Base-by-base conservation (phyloP, 2,797 vertebrate genomes). In the Acipenser transmontanus region DNA sequence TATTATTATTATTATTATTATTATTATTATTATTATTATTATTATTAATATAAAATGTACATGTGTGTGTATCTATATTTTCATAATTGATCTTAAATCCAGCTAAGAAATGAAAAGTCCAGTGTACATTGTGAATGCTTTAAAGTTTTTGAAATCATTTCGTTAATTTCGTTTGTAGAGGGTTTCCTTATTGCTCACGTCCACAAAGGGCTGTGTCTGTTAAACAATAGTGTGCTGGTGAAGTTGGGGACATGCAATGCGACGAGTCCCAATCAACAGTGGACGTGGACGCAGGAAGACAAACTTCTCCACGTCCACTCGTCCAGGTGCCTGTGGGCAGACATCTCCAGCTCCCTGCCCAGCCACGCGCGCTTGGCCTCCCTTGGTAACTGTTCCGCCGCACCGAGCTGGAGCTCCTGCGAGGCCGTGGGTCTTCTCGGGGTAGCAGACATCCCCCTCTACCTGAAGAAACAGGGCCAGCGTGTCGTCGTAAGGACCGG, bases 371-470 rank as follows among this genome's bases (percentile, higher is more conserved):
- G 82, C 3, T 72, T 87, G 20, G 82, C 79, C 60, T 70, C 82
- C 49, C 10, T 85, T 0, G 2, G 66, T 0, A 50, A 71, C 48
- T 95, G 94, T 75, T 60, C 72, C 11, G 69, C 72, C 6, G 91
- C 92, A 7, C 91, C 92, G 12, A 76, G 62, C 0, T 95, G 93
- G 94, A 87, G 75, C 49, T 96, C 93, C 77, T 74, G 91, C 0
- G 73, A 82, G 50, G 62, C 70, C 8, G 76, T 74, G 0, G 88
- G 91, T 11, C 83, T 82, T 59, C 81, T 95, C 6, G 89, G 90
- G 69, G 77, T 94, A 71, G 81, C 81, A 64, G 85, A 87, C 63
- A 78, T 76, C 7, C 80, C 82, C 1, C 68, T 94, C 68, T 94
- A 92, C 79, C 88, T 95, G 66, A 87, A 81, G 64, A 95, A 93